Percentiles rank a stretch among this genome's conserved stretches.
Conservation (phyloP, 2,113 vertebrate species). For the Lonchura striata region DNA sequence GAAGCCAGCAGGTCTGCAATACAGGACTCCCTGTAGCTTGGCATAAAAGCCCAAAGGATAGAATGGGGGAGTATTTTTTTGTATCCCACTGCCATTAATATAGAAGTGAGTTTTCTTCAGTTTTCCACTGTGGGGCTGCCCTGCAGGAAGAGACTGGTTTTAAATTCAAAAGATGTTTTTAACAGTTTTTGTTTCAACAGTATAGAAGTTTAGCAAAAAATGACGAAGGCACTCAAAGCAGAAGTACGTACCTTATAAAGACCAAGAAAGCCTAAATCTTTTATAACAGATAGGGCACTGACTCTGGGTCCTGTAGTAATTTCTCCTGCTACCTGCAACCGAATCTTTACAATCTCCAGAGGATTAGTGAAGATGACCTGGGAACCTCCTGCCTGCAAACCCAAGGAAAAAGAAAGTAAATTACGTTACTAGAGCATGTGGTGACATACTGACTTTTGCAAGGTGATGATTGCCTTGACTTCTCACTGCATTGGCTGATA, state of each 20-base stretch:
- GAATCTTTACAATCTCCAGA: conserved; percentile 95
- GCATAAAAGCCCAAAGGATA: conserved; percentile 40
- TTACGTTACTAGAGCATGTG: neutral
- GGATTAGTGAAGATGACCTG: conserved; percentile 87
- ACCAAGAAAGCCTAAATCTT: conserved; percentile 80
- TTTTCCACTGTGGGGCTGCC: conserved; percentile 48
- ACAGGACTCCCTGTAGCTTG: conserved; percentile 45
- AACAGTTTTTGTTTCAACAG: neutral
- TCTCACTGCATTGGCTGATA: neutral
- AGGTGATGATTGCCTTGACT: neutral
- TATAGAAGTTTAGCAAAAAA: neutral
- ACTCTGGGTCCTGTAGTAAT: conserved; percentile 83
- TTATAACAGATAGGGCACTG: conserved; percentile 79
- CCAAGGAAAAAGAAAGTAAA: conserved; percentile 1
- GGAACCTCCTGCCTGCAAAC: conserved; percentile 80
- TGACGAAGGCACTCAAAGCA: neutral
- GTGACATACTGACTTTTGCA: neutral
- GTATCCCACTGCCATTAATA: conserved; percentile 47
- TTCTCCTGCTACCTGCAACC: conserved; percentile 95
- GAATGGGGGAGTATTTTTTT: neutral
- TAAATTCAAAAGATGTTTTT: conserved; percentile 25
- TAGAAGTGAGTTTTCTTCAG: conserved; percentile 54
- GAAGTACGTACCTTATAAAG: conserved; percentile 80
- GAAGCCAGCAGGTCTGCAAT: conserved; percentile 54
- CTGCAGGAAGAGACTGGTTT: conserved; percentile 49